These are phyloP conservation scores for Mythimna impura DNA, from an alignment of 2,888 invertebrate species.

Conservation along the genomic window DNA sequence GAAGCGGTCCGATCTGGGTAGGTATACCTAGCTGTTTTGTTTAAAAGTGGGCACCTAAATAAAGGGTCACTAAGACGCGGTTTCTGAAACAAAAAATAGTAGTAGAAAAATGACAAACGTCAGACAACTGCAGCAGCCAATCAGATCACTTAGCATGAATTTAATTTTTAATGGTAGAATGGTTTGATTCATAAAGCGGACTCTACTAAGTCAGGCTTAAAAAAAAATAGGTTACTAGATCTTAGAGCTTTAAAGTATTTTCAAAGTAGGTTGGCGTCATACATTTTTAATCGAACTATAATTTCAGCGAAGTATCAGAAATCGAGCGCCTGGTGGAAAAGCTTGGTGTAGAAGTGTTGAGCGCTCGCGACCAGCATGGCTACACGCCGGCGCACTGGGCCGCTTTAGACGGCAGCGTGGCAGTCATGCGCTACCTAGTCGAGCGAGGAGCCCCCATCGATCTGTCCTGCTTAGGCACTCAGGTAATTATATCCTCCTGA, in stretches of 20 bases:
- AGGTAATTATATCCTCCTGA: slow-evolving; percentile 87
- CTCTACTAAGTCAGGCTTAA: neutral
- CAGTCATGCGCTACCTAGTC: slow-evolving; percentile 96
- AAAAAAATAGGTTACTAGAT: neutral
- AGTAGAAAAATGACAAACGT: neutral
- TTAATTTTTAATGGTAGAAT: neutral
- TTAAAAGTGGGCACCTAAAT: neutral
- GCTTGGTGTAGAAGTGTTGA: slow-evolving; percentile 94
- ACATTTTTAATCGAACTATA: neutral
- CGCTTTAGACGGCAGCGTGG: slow-evolving; percentile 96
- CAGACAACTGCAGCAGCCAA: neutral
- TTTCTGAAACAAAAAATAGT: neutral
- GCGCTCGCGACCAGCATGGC: slow-evolving; percentile 96
- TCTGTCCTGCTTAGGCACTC: slow-evolving; percentile 96
- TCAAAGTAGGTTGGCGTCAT: neutral
- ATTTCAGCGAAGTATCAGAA: slow-evolving; percentile 93
- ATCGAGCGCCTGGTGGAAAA: slow-evolving; percentile 96
- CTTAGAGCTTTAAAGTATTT: neutral
- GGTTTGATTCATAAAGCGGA: neutral
- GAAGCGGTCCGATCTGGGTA: slow-evolving; percentile 96
- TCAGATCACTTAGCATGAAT: neutral
- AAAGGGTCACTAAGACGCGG: neutral
- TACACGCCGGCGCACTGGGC: slow-evolving; percentile 98
- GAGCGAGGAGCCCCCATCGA: slow-evolving; percentile 96
- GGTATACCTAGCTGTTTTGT: neutral